Evolutionary conservation across 2,113 vertebrate genomes (phyloP).

Genomic region (Butorides virescens): DNA sequence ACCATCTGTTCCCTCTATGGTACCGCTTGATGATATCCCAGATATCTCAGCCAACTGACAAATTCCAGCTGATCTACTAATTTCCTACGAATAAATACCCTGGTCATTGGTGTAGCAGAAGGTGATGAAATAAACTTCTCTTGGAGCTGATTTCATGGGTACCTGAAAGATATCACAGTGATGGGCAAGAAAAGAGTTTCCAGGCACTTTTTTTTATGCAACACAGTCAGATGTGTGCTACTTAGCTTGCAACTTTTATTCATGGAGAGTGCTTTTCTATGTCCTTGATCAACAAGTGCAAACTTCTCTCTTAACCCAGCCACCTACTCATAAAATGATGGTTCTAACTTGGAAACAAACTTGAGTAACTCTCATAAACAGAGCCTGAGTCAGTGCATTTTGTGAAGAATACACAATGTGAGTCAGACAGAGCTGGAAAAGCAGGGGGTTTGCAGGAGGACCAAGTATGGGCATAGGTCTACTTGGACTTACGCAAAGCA

Average conservation of each 20-base stretch:
- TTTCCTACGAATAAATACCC: background rate
- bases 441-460: background rate
- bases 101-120: background rate
- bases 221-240: background rate
- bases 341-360: conserved; percentile 2
- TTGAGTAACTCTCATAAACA: conserved; percentile 13
- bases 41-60: background rate
- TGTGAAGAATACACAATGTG: background rate
- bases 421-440: conserved; percentile 5
- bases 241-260: background rate
- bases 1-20: background rate
- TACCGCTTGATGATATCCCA: background rate
- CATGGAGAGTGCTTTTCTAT: background rate
- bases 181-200: background rate
- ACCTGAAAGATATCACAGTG: background rate
- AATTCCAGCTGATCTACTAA: background rate
- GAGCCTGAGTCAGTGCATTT: background rate
- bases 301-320: background rate
- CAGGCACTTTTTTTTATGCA: background rate
- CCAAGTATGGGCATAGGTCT: background rate
- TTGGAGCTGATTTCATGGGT: background rate
- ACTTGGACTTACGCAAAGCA: too few species aligned
- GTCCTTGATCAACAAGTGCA: background rate
- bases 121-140: background rate
- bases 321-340: background rate